These are phyloP conservation scores for Haliclona indistincta DNA, from an alignment of 37 sponge, comb jelly and placozoan genomes.

Conservation along the genomic window DNA sequence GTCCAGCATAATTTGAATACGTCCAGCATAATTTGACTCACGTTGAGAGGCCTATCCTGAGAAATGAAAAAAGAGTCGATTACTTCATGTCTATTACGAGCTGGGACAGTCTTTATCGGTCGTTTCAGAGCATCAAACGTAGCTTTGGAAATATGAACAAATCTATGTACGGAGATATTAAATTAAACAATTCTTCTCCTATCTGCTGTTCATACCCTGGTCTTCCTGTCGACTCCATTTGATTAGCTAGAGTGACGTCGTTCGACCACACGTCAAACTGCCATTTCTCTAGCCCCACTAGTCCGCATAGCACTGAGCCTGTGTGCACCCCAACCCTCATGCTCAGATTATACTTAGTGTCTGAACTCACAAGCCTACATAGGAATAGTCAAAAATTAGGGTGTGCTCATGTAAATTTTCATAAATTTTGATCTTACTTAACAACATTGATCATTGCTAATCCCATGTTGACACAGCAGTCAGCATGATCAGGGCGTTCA, in stretches of 20 bases:
- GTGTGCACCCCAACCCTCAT: conserved; percentile 89
- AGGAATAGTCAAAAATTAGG: no score
- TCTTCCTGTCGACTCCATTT: no score
- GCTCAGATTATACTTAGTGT: conserved; percentile 40
- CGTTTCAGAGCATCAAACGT: conserved; percentile 45
- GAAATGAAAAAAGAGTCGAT: conserved; percentile 27
- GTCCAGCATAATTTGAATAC: no score
- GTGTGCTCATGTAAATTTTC: no score
- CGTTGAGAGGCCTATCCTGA: no score
- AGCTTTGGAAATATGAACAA: conserved; percentile 70
- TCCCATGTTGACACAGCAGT: conserved; percentile 81
- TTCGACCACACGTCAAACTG: no score
- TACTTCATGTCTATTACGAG: conserved; percentile 25
- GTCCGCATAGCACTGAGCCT: conserved; percentile 79
- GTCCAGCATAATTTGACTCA: no score
- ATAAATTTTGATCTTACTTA: conserved; percentile 30
- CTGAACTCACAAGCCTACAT: conserved; percentile 14
- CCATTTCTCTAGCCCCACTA: conserved; percentile 79
- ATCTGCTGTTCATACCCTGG: no score
- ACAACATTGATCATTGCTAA: conserved; percentile 67
- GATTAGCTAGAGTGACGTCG: no score
- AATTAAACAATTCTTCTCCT: no score
- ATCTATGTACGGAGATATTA: no score
- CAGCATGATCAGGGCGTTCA: conserved; percentile 56
- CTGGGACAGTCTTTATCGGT: conserved; percentile 27